Evolutionary conservation across 1,140 invertebrate species (phyloP), one percentile per base, ranked within the genome.

Genomic region (Zaprionus kolodkinae): DNA sequence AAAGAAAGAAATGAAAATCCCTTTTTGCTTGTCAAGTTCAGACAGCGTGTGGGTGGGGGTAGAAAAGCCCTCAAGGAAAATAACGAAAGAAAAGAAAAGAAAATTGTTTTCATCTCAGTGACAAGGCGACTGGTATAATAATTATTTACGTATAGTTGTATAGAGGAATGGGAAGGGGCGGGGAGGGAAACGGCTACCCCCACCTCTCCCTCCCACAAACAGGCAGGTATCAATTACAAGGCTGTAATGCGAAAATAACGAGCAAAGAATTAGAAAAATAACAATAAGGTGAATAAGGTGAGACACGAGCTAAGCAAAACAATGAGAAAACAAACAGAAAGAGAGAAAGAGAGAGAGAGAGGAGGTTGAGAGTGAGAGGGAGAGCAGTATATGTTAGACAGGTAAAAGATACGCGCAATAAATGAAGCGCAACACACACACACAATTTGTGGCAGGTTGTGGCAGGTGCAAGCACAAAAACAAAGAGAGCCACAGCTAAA

Each of bases 21-120:
- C 80, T 78, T 88, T 77, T 78, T 80, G 84, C 76, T 84, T 88
- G 84, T 89, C 84, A 88, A 88, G 84, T 88, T 88, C 84, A 88
- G 68, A 48, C 40, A 35, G 40, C 13, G 48, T 12, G 17, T 12
- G 17, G 33, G 27, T 3, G 7, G 15, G 12, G 12, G 21, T 35
- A 55, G 62, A 62, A 35, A 62, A 62, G 17, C 33, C 48, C 43
- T 25, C 17, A 17, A 65, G 7, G 15, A 36, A 57, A 65, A 56
- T 12, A 27, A 45, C 15, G n/a, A 65, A 60, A 79, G 55, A 77
- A 74, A 82, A 82, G 66, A 67, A 75, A 86, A 88, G 77, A 82
- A 87, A 87, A 88, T 74, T 69, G 56, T 74, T 79, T 76, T 75
- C 48, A 48, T 75, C 48, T 38, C 57, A 65, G 79, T 76, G 75